Conservation (phyloP, 2,888 invertebrate genomes). For the Chalcosyrphus nemorum region DNA sequence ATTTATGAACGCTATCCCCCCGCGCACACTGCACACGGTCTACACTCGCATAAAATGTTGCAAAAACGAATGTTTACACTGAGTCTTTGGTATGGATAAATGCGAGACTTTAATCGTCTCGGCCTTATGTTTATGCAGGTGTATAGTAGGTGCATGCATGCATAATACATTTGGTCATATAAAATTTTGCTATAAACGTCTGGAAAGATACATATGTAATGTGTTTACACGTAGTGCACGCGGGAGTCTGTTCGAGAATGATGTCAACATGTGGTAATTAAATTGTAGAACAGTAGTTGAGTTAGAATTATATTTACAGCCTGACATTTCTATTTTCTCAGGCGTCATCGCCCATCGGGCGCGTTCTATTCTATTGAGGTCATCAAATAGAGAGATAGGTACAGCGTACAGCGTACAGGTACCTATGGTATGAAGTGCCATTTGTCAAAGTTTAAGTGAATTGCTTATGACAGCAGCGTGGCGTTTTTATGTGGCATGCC, state of each 20-base stretch:
- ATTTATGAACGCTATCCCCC: background rate
- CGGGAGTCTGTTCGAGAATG: constrained; percentile 30
- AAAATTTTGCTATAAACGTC: background rate
- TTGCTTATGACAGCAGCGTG: no score
- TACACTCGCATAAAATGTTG: constrained; percentile 2
- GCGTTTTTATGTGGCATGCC: background rate
- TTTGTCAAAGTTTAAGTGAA: background rate
- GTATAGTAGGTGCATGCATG: constrained; percentile 55
- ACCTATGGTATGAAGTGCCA: background rate
- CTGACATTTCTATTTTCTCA: constrained; percentile 18
- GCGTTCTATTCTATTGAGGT: constrained; percentile 36
- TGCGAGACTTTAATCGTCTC: background rate
- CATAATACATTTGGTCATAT: constrained; percentile 39
- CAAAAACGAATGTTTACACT: constrained; percentile 42
- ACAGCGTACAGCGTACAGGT: background rate
- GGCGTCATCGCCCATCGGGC: background rate
- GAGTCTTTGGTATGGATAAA: constrained; percentile 25
- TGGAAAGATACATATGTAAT: background rate
- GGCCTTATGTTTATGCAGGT: constrained; percentile 44
- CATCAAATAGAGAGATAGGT: no score
- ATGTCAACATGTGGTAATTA: constrained; percentile 65
- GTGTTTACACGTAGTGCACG: background rate
- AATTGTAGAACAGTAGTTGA: constrained; percentile 33
- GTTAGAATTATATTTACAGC: constrained; percentile 1
- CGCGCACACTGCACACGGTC: background rate